Percentiles rank a stretch among this genome's conserved stretches.
These are phyloP conservation scores for Drosophila ezoana DNA, from an alignment of 2,888 invertebrate genomes.

Conservation along the genomic window DNA sequence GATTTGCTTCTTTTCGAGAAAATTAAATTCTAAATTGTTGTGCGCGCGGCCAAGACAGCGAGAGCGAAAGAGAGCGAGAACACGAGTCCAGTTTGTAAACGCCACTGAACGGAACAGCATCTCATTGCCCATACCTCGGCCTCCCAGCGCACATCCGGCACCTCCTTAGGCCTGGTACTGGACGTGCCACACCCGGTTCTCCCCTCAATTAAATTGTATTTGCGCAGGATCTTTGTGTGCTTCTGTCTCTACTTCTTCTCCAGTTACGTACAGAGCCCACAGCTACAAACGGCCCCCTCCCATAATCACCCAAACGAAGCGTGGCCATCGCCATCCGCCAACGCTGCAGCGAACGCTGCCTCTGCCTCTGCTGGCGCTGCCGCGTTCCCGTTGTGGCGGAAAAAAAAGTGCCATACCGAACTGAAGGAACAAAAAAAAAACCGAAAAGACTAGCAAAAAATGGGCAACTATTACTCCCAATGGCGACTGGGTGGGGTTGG, in stretches of 20 bases:
- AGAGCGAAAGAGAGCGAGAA: background rate
- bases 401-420: conserved; percentile 70
- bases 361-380: conserved; percentile 6
- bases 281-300: conserved; percentile 8
- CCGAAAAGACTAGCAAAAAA: conserved; percentile 49
- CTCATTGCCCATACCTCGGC: conserved; percentile 10
- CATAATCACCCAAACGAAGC: conserved; percentile 33
- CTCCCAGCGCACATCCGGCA: conserved; percentile 34
- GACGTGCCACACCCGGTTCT: conserved; percentile 44
- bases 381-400: conserved; percentile 41
- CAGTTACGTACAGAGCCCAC: conserved; percentile 3
- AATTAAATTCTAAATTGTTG: conserved; percentile 77
- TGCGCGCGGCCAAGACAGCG: conserved; percentile 34
- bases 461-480: conserved; percentile 55
- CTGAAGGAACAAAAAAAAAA: conserved; percentile 48
- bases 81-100: conserved; percentile 34
- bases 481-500: conserved; percentile 21
- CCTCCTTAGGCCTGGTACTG: conserved; percentile 35
- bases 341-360: conserved; percentile 26
- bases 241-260: conserved; percentile 6
- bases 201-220: conserved; percentile 73
- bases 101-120: conserved; percentile 21
- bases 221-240: conserved; percentile 60
- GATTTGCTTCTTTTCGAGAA: conserved; percentile 68
- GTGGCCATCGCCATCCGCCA: conserved; percentile 54